Evolutionary conservation across 2,888 invertebrate genomes (phyloP), one percentile per base, ranked within the genome.

Genomic region (Phyto melanocephala): DNA sequence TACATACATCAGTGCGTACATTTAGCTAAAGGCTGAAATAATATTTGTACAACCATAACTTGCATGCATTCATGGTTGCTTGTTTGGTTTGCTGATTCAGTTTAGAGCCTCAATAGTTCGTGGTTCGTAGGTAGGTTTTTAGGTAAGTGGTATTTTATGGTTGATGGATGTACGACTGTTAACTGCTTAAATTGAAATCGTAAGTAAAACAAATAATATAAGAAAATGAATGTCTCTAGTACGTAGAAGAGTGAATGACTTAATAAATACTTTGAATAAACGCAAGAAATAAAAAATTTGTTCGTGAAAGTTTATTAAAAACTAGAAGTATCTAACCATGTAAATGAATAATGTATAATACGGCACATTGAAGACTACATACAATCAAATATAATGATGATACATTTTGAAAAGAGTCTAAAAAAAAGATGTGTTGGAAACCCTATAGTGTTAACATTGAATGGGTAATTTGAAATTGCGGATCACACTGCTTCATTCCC

Each of bases 281-380:
- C 4, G 17, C 20, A 2, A 11, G 11, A 11, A 33, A 33, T 13
- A 3, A 45, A 17, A 74, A 68, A 52, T 20, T n/a, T 42, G 24
- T 11, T 45, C 75, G 75, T 82, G 82, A 79, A 82, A 76, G 79
- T 79, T 82, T 52, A 82, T 75, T n/a, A 79, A 70, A 35, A 72
- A 45, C 50, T 65, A 75, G 24, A 13, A 65, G 70, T 47, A 67
- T n/a, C 40, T 63, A 45, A 67, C 54, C 79, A 60, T 58, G 54
- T 22, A 76, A 79, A 75, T 71, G 28, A 71, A 75, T 70, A 65
- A 75, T 70, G 74, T 63, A 74, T 74, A 35, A 63, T 28, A 37
- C 52, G 52, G 28, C 28, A 45, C 54, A 28, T n/a, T 28, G 50
- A 40, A 35, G 65, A 79, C 10, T 42, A 45, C 24, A 60, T 35